A percentile compares a stretch with the other conserved stretches of the same genome.
Conservation (phyloP, 2,888 invertebrate species). For the Drosophila peninsularis region DNA sequence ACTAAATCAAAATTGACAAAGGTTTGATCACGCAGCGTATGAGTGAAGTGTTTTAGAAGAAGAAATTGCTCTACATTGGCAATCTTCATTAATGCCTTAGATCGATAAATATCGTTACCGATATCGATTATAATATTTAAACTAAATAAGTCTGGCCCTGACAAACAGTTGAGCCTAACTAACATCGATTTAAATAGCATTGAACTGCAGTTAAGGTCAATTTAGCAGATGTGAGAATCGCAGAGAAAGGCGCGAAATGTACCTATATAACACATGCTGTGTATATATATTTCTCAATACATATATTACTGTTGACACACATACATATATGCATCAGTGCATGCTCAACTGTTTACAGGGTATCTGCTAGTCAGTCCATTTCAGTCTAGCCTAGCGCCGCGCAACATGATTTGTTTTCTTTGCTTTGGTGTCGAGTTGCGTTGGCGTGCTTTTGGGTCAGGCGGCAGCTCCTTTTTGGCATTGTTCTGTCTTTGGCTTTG, state of each 20-base stretch:
- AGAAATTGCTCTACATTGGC: too few relatives aligned
- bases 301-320: too few relatives aligned
- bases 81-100: too few relatives aligned
- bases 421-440: conserved; percentile 20
- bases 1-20: too few relatives aligned
- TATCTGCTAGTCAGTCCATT: not conserved
- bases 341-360: not conserved
- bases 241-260: not conserved
- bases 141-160: too few relatives aligned
- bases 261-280: not conserved
- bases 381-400: not conserved
- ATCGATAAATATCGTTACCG: not conserved
- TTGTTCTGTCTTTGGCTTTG: conserved; percentile 62
- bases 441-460: conserved; percentile 75
- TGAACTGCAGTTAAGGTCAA: not conserved
- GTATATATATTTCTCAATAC: too few relatives aligned
- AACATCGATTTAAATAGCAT: not conserved
- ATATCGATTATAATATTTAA: not conserved
- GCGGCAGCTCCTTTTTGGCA: conserved; percentile 65
- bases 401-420: conserved; percentile 2
- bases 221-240: not conserved
- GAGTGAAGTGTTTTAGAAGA: too few relatives aligned
- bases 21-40: too few relatives aligned
- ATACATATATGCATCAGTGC: not conserved
- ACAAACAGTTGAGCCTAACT: not conserved